Percentiles rank a stretch among this genome's conserved stretches.
Evolutionary conservation across 2,888 invertebrate genomes (phyloP).

Genomic region (Pseudococcus longispinus): DNA sequence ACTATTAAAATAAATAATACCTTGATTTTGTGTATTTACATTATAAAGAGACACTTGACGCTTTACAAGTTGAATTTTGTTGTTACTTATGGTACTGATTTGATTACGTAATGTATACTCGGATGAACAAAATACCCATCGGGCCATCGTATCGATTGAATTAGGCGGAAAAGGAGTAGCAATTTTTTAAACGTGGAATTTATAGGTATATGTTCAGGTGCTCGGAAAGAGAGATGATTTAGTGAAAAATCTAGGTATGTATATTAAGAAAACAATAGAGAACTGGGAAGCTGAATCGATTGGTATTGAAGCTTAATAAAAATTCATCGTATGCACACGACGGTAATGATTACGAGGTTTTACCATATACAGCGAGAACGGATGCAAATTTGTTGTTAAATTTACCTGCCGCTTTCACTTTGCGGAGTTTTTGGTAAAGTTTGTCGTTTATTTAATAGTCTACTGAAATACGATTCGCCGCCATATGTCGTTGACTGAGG

Average conservation of each 20-base stretch:
- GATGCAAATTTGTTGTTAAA: conserved; percentile 26
- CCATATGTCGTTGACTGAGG: conserved; percentile 40
- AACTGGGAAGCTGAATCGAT: neutral
- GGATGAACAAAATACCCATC: neutral
- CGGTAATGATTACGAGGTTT: neutral
- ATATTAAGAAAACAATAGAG: neutral
- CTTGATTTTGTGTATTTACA: neutral
- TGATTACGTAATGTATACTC: neutral
- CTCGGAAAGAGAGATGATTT: neutral
- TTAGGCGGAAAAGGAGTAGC: neutral
- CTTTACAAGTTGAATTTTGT: neutral
- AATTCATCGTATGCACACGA: conserved; percentile 5
- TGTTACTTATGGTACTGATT: neutral
- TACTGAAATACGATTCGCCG: conserved; percentile 55
- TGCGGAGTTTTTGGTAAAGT: conserved; percentile 52
- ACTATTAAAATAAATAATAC: conserved; percentile 25
- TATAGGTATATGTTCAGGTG: too few species aligned
- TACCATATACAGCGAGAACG: neutral
- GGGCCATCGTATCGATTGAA: neutral
- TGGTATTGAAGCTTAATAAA: conserved; percentile 28
- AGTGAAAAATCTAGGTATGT: neutral
- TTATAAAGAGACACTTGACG: neutral
- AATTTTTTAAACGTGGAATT: neutral
- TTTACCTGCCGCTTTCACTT: conserved; percentile 55
- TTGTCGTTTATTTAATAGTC: conserved; percentile 54